Evolutionary conservation across 2,797 vertebrate genomes (phyloP), one percentile per base, ranked within the genome.

Genomic region (Luscinia luscinia): DNA sequence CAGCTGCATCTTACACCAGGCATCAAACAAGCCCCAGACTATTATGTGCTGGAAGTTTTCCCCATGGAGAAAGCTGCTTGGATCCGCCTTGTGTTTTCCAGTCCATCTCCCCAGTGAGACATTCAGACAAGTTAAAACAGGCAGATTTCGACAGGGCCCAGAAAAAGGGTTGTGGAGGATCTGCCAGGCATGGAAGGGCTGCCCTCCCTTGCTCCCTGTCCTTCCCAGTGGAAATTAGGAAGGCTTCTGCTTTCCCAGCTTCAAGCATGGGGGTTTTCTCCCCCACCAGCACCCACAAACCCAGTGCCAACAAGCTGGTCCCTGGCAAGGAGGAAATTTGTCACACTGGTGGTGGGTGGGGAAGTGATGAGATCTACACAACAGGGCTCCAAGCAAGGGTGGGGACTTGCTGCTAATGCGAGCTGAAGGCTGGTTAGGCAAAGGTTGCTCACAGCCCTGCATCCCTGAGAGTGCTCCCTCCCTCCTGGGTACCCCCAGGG

Each of bases 91-190:
- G 80, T 92, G 88, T 96, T 96, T 96, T 96, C 93, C 95, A 96
- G 93, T 72, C 76, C 89, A 85, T 90, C 91, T 95, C 93, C 92
- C 90, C 62, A 94, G 86, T 76, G 91, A 96, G 94, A 85, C 74
- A 40, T 5, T 14, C 76, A 45, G 93, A 85, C 97, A 95, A 96
- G 96, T 96, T 85, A 87, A 96, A 97, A 96, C 96, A 97, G 94
- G 97, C 95, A 59, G 38, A 73, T 86, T 94, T 94, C 49, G 0
- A 61, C 90, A 95, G 81, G 86, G 73, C 89, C 75, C 83, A 76
- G 79, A 82, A 72, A 26, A 81, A 93, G 84, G 52, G 55, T 3
- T 64, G 55, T 30, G 68, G 46, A 93, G 76, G 64, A 80, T 88
- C 55, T 96, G 93, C 77, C 78, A 92, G 84, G 52, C 59, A 0